Evolutionary conservation across 2,888 invertebrate genomes (phyloP).

Genomic region (Hylaea fasciaria): DNA sequence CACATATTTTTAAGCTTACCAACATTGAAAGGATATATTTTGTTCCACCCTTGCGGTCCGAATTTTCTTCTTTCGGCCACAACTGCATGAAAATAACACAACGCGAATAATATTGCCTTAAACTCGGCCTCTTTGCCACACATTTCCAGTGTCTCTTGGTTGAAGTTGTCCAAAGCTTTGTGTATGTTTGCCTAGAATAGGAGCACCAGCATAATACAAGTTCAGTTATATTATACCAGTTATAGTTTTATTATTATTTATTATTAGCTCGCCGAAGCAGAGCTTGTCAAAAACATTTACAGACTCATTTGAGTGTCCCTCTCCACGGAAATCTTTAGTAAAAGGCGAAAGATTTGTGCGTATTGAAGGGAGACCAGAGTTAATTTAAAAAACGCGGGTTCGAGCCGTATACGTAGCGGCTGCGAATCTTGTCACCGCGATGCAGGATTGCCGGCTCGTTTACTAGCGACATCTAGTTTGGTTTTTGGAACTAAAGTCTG

Average conservation of each 20-base stretch:
- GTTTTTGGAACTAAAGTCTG: too few species aligned
- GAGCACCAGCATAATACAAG: neutral
- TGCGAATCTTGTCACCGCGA: too few species aligned
- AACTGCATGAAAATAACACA: slow-evolving; percentile 98
- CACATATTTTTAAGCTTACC: slow-evolving; percentile 72
- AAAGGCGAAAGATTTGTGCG: slow-evolving; percentile 92
- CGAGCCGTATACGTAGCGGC: too few species aligned
- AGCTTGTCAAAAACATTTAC: too few species aligned
- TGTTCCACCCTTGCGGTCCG: slow-evolving; percentile 98
- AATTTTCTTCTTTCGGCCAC: slow-evolving; percentile 97
- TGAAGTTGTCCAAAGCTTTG: slow-evolving; percentile 97
- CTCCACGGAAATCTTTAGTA: slow-evolving; percentile 92
- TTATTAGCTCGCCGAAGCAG: too few species aligned
- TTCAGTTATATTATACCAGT: slow-evolving; percentile 4
- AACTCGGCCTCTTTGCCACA: slow-evolving; percentile 98
- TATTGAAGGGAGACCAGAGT: slow-evolving; percentile 88
- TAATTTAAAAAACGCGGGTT: too few species aligned
- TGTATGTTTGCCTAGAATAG: slow-evolving; percentile 93
- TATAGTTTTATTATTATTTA: too few species aligned
- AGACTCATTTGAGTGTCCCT: slow-evolving; percentile 90
- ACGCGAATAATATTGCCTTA: slow-evolving; percentile 95
- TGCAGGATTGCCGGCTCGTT: too few species aligned
- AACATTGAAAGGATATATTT: slow-evolving; percentile 97
- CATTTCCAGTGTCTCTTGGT: slow-evolving; percentile 97
- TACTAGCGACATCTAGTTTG: too few species aligned